Evolutionary conservation across 2,888 invertebrate species (phyloP), one percentile per base, ranked within the genome.

Genomic region (Ligdia adustata): DNA sequence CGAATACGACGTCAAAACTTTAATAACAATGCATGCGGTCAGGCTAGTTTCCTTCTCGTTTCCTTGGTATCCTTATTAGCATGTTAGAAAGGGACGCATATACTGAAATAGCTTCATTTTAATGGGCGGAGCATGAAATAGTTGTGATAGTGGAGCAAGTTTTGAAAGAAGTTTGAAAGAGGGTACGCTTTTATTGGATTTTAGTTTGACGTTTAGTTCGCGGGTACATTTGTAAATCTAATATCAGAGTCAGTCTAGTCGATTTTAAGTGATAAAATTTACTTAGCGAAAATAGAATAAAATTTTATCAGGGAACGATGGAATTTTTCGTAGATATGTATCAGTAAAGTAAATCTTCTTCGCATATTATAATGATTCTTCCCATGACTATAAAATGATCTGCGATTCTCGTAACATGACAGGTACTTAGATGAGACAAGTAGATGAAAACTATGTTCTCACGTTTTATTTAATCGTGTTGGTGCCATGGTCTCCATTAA

Each of bases 151-250:
- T 82, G 77, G 76, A 77, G 71, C 70, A 82, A 88, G 80, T 88
- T 89, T 77, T 57, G 70, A 77, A 87, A 88, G 88, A 89, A 89
- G 82, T 89, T 88, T 79, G 65, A 74, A 84, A 86, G 82, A 80
- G 87, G 79, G 82, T 52, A 72, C 70, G 75, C 66, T 83, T 85
- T 88, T 88, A 88, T 86, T 85, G 82, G 80, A 85, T 88, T 89
- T 84, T 82, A 74, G 73, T 74, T 63, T 58, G 63, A 62, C 64
- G 72, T 71, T 69, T 63, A 62, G 67, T 69, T 70, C 61, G 65
- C 64, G 66, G 64, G 66, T 53, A 69, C 61, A 66, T 66, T 66
- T 62, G 65, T 67, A 68, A 72, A 76, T 75, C 64, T 65, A 75
- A 81, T 79, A 75, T 72, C 72, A 78, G 33, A 18, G 29, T 34